These are phyloP conservation scores for Troglohyphantes excavatus DNA, from an alignment of 2,888 invertebrate species.

Conservation along the genomic window DNA sequence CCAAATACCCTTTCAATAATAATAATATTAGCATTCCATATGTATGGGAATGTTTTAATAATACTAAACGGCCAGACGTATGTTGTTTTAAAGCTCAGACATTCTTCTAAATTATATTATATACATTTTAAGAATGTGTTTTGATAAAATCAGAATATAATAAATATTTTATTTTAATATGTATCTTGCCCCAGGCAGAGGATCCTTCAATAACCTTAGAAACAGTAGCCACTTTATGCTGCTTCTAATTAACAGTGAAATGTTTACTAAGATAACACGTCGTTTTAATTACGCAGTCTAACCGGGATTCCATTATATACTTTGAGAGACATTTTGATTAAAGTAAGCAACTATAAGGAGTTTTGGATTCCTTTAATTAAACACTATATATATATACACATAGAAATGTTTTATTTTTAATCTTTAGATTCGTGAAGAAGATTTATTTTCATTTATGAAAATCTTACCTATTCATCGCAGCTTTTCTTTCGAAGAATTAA, in stretches of 20 bases:
- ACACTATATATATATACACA: neutral
- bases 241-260: constrained; percentile 37
- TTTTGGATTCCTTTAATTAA: constrained; percentile 29
- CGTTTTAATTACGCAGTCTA: constrained; percentile 34
- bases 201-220: constrained; percentile 17
- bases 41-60: no score
- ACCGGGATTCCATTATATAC: constrained; percentile 32
- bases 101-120: no score
- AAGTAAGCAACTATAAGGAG: constrained; percentile 13
- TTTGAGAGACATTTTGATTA: constrained; percentile 15
- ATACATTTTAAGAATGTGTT: no score
- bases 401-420: neutral
- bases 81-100: no score
- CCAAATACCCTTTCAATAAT: no score
- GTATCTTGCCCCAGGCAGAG: neutral
- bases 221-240: constrained; percentile 30
- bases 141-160: neutral
- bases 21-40: no score
- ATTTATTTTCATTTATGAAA: neutral
- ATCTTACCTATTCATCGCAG: neutral
- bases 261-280: constrained; percentile 62
- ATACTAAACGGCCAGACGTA: no score
- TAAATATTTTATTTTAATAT: neutral
- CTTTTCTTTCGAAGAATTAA: neutral
- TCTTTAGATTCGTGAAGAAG: neutral